These are phyloP conservation scores for Pogoniulus pusillus DNA, from an alignment of 2,797 vertebrate species.

Conservation along the genomic window DNA sequence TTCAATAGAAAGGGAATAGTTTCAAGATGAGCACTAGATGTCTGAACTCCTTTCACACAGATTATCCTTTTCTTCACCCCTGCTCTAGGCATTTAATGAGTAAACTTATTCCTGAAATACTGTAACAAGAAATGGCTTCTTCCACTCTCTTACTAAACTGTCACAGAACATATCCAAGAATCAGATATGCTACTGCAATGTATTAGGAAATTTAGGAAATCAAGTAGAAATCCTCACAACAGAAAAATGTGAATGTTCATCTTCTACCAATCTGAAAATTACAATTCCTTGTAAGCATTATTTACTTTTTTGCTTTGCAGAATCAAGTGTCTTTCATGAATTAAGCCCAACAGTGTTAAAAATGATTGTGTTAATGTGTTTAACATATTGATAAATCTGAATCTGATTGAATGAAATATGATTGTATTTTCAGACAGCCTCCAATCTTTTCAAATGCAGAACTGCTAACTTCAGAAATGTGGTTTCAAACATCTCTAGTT, in stretches of 20 bases:
- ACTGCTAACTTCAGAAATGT: background rate
- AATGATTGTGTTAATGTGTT: background rate
- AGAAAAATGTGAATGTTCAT: background rate
- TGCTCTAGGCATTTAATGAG: conserved; percentile 17
- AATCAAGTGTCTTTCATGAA: background rate
- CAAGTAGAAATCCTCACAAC: background rate
- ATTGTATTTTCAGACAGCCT: background rate
- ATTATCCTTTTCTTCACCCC: background rate
- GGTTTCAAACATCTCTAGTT: background rate
- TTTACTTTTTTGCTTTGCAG: background rate
- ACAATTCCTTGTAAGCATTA: background rate
- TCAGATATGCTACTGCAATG: background rate
- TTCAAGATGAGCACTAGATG: conserved; percentile 1
- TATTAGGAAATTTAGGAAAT: conserved; percentile 3
- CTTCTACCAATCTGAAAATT: background rate
- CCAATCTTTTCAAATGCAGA: background rate
- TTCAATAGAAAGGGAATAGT: conserved; percentile 13
- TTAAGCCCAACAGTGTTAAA: background rate
- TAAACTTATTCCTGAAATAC: conserved; percentile 54
- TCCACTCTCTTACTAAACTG: conserved; percentile 24
- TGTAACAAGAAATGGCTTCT: conserved; percentile 14
- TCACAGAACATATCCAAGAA: conserved; percentile 56
- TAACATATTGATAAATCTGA: background rate
- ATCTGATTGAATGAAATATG: background rate
- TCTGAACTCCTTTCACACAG: conserved; percentile 27